Evolutionary conservation across 2,797 vertebrate species (phyloP), one percentile per base, ranked within the genome.

Genomic region (Psittacula echo): DNA sequence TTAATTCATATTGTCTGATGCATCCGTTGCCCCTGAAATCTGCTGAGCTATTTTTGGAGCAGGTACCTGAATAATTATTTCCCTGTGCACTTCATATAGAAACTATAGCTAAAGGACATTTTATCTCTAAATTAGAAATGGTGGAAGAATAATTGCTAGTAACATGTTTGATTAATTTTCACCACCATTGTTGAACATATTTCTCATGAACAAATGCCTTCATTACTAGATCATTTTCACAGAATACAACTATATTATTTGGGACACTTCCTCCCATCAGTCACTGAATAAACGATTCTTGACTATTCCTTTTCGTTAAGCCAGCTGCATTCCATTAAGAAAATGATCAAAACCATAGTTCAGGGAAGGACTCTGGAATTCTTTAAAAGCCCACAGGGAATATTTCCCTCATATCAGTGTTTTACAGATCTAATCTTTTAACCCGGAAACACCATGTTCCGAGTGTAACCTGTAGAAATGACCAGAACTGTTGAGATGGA

Each of bases 131-230:
- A 15, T 90, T 95, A 94, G 66, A 83, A 85, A 51, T 5, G 17
- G 80, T 92, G 62, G 85, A 76, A 80, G 68, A 87, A 79, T 89
- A 89, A 86, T 90, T 86, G 65, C 62, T 87, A 89, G 87, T 95
- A 89, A 87, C 1, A 4, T 41, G 23, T 92, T 89, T 87, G 84
- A 91, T 95, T 92, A 79, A 91, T 89, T 89, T 95, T 85, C 51
- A 47, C 37, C 41, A n/a, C 73, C 82, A 54, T 41, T 71, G 27
- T 32, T 90, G 80, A 79, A 66, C 73, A 83, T 93, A 73, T 68
- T 95, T 93, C 72, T 87, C 92, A 87, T 74, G 66, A 95, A 79
- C 90, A 96, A 95, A 94, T 84, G 78, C 64, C 51, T 93, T 93
- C 66, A 68, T 87, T 91, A 96, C 77, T 67, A 79, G 71, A 95